A percentile compares a stretch with the other conserved stretches of the same genome.
Conservation (phyloP, 2,113 vertebrate species). For the Corythaixoides concolor region DNA sequence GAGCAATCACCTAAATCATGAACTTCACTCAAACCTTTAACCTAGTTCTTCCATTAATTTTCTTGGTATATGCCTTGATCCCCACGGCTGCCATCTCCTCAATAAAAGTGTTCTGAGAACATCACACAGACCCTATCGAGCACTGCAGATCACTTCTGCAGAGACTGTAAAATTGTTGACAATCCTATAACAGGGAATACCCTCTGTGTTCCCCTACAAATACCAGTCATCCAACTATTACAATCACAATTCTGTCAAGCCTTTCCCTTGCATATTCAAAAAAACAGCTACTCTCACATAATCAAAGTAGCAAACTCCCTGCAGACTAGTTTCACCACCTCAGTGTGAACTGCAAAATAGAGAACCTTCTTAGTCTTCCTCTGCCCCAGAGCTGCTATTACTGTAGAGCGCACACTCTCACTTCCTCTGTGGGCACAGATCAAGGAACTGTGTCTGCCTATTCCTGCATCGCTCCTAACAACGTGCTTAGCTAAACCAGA, state of each 20-base stretch:
- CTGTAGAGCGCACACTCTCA: neutral
- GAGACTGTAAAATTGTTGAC: neutral
- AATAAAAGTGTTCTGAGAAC: neutral
- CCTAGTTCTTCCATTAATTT: neutral
- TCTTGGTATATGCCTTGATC: neutral
- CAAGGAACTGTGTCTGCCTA: neutral
- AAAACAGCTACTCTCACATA: neutral
- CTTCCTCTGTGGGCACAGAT: neutral
- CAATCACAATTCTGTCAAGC: neutral
- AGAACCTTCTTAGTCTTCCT: neutral
- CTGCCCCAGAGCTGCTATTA: neutral
- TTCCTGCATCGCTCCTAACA: neutral
- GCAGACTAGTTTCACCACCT: neutral
- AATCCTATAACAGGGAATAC: neutral
- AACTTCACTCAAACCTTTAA: neutral
- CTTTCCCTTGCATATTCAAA: neutral
- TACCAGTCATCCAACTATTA: neutral
- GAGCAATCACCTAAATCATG: neutral
- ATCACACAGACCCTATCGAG: neutral
- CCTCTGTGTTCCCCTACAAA: neutral
- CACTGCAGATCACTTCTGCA: neutral
- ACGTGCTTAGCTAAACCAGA: neutral
- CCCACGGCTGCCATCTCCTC: neutral
- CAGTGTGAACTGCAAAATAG: neutral
- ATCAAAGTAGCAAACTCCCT: neutral